Conservation (phyloP, 2,113 vertebrate species). For the Ia io region DNA sequence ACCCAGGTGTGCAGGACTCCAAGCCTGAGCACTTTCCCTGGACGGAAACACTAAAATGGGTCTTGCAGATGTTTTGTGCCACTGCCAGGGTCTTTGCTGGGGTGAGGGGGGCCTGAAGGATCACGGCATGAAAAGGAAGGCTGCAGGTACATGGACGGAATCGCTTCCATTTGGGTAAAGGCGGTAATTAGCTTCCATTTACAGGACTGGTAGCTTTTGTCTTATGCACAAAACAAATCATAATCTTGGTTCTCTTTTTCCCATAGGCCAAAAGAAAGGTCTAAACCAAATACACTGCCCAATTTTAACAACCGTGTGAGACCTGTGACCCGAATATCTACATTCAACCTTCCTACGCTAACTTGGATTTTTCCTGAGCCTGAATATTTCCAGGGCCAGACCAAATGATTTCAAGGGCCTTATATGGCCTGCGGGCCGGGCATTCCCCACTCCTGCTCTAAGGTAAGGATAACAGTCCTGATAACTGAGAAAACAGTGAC, state of each 20-base stretch:
- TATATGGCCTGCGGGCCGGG: too few relatives aligned
- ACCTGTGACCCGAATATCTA: background rate
- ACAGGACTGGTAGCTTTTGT: background rate
- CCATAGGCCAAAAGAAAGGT: background rate
- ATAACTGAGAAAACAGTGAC: background rate
- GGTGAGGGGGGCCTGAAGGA: background rate
- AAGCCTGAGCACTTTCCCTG: background rate
- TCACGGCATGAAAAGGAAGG: background rate
- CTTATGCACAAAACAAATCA: background rate
- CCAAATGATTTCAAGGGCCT: too few relatives aligned
- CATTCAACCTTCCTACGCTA: background rate
- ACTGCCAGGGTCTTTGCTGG: background rate
- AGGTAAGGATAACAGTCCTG: background rate
- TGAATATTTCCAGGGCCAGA: background rate
- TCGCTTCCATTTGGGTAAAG: background rate
- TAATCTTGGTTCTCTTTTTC: background rate
- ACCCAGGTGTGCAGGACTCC: background rate
- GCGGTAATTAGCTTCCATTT: background rate
- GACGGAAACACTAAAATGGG: background rate
- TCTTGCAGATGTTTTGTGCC: background rate
- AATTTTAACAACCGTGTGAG: background rate
- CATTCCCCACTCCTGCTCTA: too few relatives aligned
- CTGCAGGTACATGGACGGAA: background rate
- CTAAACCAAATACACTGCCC: background rate
- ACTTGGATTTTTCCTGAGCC: background rate